Evolutionary conservation across 2,797 vertebrate genomes (phyloP).

Genomic region (Menidia menidia): DNA sequence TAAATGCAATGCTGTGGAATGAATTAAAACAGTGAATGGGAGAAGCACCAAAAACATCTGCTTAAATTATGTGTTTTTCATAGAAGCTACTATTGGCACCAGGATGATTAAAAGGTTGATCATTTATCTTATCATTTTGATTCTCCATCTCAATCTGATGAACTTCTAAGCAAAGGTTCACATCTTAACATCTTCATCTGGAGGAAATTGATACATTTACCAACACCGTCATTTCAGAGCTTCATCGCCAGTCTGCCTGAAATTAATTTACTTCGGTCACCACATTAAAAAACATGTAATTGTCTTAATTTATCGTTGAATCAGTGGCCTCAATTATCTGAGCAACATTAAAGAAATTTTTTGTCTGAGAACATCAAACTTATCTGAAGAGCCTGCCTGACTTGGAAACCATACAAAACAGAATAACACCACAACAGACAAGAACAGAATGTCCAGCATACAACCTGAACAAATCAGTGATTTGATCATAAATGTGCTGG

Average conservation of each 20-base stretch:
- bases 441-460: constrained; percentile 33
- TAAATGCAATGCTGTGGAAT: too few relatives aligned
- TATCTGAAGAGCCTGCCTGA: not conserved
- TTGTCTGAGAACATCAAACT: constrained; percentile 14
- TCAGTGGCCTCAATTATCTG: not conserved
- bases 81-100: not conserved
- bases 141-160: not conserved
- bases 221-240: not conserved
- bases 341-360: not conserved
- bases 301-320: constrained; percentile 3
- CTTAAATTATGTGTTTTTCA: too few relatives aligned
- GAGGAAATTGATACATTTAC: not conserved
- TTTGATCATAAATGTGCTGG: constrained; percentile 51
- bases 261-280: constrained; percentile 12
- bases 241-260: not conserved
- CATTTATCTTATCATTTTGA: not conserved
- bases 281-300: constrained; percentile 4
- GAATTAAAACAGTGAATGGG: too few relatives aligned
- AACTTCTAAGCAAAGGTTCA: not conserved
- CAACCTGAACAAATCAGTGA: constrained; percentile 40
- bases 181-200: not conserved
- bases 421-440: constrained; percentile 11
- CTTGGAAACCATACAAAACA: too few relatives aligned
- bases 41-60: not conserved
- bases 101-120: not conserved